A percentile compares a stretch with the other conserved stretches of the same genome.
phyloP scores from a whole-genome alignment of 2,113 vertebrate genomes.

The Takifugu bimaculatus region DNA sequence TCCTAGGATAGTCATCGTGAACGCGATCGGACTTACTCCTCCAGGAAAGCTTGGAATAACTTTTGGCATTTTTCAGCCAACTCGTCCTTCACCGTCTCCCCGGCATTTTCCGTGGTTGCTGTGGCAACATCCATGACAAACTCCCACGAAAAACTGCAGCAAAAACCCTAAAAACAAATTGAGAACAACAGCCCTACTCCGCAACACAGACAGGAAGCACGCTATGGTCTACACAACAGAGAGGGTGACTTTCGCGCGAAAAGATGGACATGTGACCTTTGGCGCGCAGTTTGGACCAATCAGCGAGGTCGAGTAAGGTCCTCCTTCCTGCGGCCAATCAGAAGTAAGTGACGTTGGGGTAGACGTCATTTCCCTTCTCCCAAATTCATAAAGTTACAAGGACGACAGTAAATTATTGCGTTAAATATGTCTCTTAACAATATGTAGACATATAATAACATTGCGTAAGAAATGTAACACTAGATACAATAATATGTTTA shows the following conservation, averaged over 20 bases:
- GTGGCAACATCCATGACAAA: constrained; percentile 73
- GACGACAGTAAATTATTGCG: too few relatives aligned
- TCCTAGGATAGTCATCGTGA: background rate
- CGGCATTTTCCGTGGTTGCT: constrained; percentile 68
- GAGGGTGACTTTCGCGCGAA: constrained; percentile 78
- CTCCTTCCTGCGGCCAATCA: constrained; percentile 28
- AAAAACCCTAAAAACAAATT: accelerated
- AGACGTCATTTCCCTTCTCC: too few relatives aligned
- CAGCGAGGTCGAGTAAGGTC: background rate
- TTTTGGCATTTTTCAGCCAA: constrained; percentile 97
- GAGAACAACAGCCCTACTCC: background rate
- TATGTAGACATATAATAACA: too few relatives aligned
- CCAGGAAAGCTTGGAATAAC: constrained; percentile 94
- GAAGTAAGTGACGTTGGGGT: background rate
- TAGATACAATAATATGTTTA: too few relatives aligned
- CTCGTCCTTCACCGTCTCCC: constrained; percentile 85
- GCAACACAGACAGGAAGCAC: background rate
- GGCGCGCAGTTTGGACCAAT: constrained; percentile 71
- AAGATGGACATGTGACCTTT: constrained; percentile 57
- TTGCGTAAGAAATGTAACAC: too few relatives aligned
- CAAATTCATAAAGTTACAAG: too few relatives aligned
- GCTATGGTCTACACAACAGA: constrained; percentile 2
- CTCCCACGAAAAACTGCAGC: background rate
- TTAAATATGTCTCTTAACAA: too few relatives aligned
- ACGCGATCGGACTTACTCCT: constrained; percentile 83